Evolutionary conservation across 2,797 vertebrate species (phyloP), one percentile per base, ranked within the genome.

Genomic region (Acipenser ruthenus): DNA sequence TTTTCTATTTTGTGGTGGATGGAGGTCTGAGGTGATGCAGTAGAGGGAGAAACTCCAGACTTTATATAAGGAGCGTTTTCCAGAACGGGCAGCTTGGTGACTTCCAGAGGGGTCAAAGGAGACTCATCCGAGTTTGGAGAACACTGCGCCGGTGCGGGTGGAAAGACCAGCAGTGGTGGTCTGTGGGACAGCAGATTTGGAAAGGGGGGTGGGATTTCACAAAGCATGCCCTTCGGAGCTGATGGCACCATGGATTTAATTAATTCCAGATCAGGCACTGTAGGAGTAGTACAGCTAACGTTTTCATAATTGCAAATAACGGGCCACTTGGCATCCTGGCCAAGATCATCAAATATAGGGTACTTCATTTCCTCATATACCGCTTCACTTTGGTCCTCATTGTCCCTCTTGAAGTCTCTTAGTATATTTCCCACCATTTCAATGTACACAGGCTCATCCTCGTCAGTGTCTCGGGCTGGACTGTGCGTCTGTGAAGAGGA

Each of bases 321-420:
- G 67, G 53, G 15, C 66, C 83, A 88, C 62, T 92, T 88, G 64
- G 84, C 83, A 50, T 95, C 91, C 69, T 90, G 94, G 76, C 93
- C 92, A 77, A 92, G 85, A 62, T 99, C 97, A 61, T 99, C 96
- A 72, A 96, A 89, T 63, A 88, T 87, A 9, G 96, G 95, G 75
- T 97, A 99, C 74, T 99, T 99, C 97, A 99, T 99, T 79, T 99
- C 97, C 80, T 99, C 97, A 0, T 99, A 99, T 71, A 99, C 96
- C 0, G 95, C 93, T 84, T 99, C 97, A 0, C 93, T 93, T 62
- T 93, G 94, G 78, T 98, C 95, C 6, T 97, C 94, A 74, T 89
- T 86, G 0, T 91, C 90, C 69, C 81, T 92, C 77, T 87, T 78
- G 37, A 90, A 87, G 77, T 99, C 94, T 72, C 91, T 82, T 51